Evolutionary conservation across 2,888 invertebrate genomes (phyloP), one percentile per base, ranked within the genome.

Genomic region (Drosophila ezoana): DNA sequence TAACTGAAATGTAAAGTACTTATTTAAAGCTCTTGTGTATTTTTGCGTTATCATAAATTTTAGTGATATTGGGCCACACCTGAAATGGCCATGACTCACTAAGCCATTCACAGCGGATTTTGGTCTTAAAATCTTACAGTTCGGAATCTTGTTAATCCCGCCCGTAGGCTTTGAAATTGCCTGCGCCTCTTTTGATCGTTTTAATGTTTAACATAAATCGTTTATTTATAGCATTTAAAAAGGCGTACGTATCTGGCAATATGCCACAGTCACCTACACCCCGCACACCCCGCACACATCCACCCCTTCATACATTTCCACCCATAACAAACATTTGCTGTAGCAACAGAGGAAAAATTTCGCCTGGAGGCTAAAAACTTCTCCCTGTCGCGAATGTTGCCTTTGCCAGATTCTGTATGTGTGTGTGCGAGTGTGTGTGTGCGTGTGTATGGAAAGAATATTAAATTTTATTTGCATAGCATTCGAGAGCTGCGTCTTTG

Each of bases 391-490:
- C 60, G 52, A 35, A 60, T 62, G 61, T 32, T 59, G 40, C 51
- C 18, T 38, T 11, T 43, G 1, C n/a, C 3, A 33, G 37, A n/a
- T 9, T 28, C 41, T 32, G n/a, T 9, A 11, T 18, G 9, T 56
- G n/a, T 32, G 18, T 54, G 37, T 53, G 9, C 20, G 23, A 18
- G 13, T 35, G 16, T 47, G 20, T 41, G 9, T 40, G 28, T 48
- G 52, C 45, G 44, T 58, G 48, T 51, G 59, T 52, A 38, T 45
- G 28, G 9, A 35, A 49, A 65, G 68, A 65, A 78, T 79, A 69
- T 76, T 65, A 69, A 73, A 76, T 78, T 73, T 78, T 76, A 69
- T 76, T 76, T 78, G 69, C 59, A 69, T 73, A 65, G 64, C 53
- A 76, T 63, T 76, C 57, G 56, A 32, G 57, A 41, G 72, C 33